Conservation (phyloP, 2,797 vertebrate genomes). For the Phoeniculus purpureus region DNA sequence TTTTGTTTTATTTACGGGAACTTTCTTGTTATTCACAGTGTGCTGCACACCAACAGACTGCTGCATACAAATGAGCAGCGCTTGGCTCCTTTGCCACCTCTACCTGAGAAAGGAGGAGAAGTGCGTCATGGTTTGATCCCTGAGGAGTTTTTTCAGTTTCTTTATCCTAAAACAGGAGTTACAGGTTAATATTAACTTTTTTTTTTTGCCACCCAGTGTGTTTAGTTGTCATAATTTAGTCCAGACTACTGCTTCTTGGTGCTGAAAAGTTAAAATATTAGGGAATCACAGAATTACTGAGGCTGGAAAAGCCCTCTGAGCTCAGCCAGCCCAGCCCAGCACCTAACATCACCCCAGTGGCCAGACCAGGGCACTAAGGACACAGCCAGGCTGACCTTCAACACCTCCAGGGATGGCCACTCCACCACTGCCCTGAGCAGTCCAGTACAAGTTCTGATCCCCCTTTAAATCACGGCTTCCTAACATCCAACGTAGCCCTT, state of each 20-base stretch:
- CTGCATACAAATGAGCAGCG: constrained; percentile 86
- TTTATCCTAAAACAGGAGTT: constrained; percentile 97
- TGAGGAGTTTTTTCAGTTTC: constrained; percentile 93
- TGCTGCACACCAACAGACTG: constrained; percentile 80
- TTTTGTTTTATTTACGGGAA: not conserved
- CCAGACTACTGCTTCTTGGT: not conserved
- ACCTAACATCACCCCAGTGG: no score
- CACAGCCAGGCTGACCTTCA: no score
- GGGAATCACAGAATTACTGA: no score
- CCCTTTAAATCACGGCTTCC: no score
- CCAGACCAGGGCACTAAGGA: no score
- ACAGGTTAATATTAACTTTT: constrained; percentile 83
- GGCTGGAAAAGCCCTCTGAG: no score
- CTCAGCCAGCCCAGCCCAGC: no score
- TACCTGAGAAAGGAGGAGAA: constrained; percentile 92
- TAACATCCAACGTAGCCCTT: no score
- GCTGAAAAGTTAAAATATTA: not conserved
- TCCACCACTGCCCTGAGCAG: no score
- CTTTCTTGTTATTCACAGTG: constrained; percentile 15
- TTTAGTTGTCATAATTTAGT: rapidly evolving
- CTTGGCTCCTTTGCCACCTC: constrained; percentile 87
- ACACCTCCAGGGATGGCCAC: no score
- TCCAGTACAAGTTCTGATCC: no score
- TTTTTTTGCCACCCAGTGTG: no score
- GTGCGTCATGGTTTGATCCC: constrained; percentile 91